These are phyloP conservation scores for Dryobota labecula DNA, from an alignment of 2,888 invertebrate species.

Conservation along the genomic window DNA sequence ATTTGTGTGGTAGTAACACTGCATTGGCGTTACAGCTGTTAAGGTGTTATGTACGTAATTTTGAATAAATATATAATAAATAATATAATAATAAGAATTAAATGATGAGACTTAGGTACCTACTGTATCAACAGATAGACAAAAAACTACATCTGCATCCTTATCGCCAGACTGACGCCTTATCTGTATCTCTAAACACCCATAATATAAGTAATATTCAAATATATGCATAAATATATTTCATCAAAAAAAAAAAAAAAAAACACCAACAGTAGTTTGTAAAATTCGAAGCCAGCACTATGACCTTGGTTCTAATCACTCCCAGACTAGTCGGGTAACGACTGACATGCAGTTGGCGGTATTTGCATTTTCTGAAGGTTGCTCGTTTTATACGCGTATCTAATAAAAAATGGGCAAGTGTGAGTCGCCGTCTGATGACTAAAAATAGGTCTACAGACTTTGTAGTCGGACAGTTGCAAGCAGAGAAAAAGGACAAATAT, in stretches of 20 bases:
- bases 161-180: slow-evolving; percentile 39
- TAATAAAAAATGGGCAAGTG: slow-evolving; percentile 50
- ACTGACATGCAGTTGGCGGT: slow-evolving; percentile 63
- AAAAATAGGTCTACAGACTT: slow-evolving; percentile 23
- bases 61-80: too few species aligned
- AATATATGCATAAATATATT: slow-evolving; percentile 30
- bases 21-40: too few species aligned
- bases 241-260: slow-evolving; percentile 41
- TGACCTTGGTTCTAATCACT: slow-evolving; percentile 66
- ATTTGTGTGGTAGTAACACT: too few species aligned
- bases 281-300: slow-evolving; percentile 49
- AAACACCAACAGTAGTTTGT: slow-evolving; percentile 30
- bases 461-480: neutral
- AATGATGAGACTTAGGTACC: neutral
- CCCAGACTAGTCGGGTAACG: slow-evolving; percentile 61
- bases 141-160: slow-evolving; percentile 27
- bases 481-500: neutral
- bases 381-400: slow-evolving; percentile 49
- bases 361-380: slow-evolving; percentile 67
- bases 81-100: too few species aligned
- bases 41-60: too few species aligned
- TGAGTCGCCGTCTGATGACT: slow-evolving; percentile 10
- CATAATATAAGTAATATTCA: slow-evolving; percentile 25
- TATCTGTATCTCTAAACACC: slow-evolving; percentile 13
- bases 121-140: neutral